Evolutionary conservation across 2,113 vertebrate genomes (phyloP), one percentile per base, ranked within the genome.

Genomic region (Anser brachyrhynchus): DNA sequence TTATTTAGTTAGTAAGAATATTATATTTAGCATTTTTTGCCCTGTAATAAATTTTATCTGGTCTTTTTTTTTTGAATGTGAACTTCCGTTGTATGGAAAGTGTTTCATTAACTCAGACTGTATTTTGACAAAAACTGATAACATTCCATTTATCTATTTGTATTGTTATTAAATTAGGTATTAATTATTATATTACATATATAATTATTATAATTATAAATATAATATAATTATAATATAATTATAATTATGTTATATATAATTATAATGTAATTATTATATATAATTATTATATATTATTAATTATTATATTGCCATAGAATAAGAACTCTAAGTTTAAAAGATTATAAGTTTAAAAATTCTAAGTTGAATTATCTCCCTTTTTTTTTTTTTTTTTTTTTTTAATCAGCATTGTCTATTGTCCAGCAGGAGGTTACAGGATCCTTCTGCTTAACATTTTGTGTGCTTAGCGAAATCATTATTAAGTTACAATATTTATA

Each of bases 401-500:
- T 41, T 73, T 79, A 51, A 96, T 51, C 18, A 72, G 7, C 41
- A 66, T 25, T 84, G 5, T 55, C 73, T 88, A 2, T 57, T 72
- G 15, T 80, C 76, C 65, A 82, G 51, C 31, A 46, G 44, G 74
- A 78, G 14, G 4, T 89, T 92, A 92, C 4, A 13, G 51, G 73
- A n/a, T 84, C 26, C 31, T 86, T 49, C 33, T 44, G 59, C 6
- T 84, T 91, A 81, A 84, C 7, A 33, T 62, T 79, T 93, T 76
- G 11, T 65, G 44, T 67, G 69, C 31, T 73, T 44, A 91, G 44
- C 35, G 84, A 85, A 94, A 87, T 80, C 21, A 35, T 54, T 35
- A 73, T 81, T 17, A 77, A 94, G 62, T 89, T 73, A 28, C 46
- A 93, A 76, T 49, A 93, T 49, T 77, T 87, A 73, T 85, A 71